Base-by-base conservation (phyloP, 1,140 invertebrate genomes). In the Nasonia giraulti region DNA sequence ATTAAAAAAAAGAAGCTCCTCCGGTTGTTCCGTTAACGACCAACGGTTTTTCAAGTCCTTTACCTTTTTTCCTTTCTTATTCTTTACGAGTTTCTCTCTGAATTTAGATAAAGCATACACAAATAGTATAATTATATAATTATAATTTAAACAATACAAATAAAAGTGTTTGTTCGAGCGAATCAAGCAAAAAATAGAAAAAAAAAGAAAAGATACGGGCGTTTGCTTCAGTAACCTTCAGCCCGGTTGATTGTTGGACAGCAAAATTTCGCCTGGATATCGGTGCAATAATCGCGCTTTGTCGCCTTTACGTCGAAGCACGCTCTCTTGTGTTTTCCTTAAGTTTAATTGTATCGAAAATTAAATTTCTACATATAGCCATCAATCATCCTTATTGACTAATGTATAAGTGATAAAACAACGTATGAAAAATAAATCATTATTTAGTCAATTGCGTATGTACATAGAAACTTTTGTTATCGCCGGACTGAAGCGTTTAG, bases 1-100 rank as follows among this genome's bases (percentile, higher is more conserved):
- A 91, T 91, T 91, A 90, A 87, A 88, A 44, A 44, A 44, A 44
- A 37, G 85, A 89, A 82, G 62, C 68, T 81, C 83, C 86, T 84
- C 81, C 87, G 89, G 88, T 91, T 92, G 89, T 91, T 91, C 86
- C 76, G 80, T 87, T 84, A 79, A 89, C 87, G 86, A 88, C 78
- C 85, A 86, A 87, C 73, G 44, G 17, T 62, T 77, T 85, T 85
- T 82, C 55, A 68, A 55, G 33, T 62, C 75, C 83, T 73, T 85
- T 83, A 87, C 86, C 87, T 87, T 83, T 31, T 83, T 84, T 80
- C 80, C 85, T 81, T 84, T 83, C 73, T 85, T 55, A 69, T 73
- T 86, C n/a, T 79, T 78, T 20, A 71, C 5, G 66, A 47, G n/a
- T 77, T 81, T 73, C 31, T 62, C 62, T 85, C 62, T 83, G 14